Evolutionary conservation across 2,797 vertebrate genomes (phyloP).

Genomic region (Phrynocephalus guinanensis): DNA sequence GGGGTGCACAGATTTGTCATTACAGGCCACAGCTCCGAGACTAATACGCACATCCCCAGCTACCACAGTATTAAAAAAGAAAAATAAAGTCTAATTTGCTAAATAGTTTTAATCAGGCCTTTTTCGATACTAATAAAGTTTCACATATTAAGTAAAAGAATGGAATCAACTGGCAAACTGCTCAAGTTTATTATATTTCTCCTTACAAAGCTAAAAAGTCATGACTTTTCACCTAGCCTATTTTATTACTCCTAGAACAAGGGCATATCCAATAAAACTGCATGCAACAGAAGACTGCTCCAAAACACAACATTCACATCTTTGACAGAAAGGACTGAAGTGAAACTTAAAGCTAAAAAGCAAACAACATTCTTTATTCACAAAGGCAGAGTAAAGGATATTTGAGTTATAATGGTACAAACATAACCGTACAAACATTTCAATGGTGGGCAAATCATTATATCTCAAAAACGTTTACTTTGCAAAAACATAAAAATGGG

Average conservation of each 20-base stretch:
- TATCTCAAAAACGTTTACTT: conserved; percentile 64
- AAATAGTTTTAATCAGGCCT: neutral
- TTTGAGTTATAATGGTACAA: conserved; percentile 57
- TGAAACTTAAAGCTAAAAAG: conserved; percentile 58
- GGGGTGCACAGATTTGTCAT: too few species aligned
- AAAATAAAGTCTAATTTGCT: neutral
- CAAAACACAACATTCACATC: conserved; percentile 62
- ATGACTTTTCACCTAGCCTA: neutral
- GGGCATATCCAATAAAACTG: conserved; percentile 52
- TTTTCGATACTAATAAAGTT: neutral
- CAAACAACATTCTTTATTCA: conserved; percentile 62
- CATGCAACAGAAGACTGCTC: conserved; percentile 60
- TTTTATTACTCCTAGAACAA: neutral
- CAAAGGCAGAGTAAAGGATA: conserved; percentile 53
- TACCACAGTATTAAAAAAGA: neutral
- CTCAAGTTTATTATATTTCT: neutral
- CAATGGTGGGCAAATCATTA: conserved; percentile 17
- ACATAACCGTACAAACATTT: conserved; percentile 61
- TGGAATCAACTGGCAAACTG: neutral
- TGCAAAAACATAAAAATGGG: conserved; percentile 38
- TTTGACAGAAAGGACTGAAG: conserved; percentile 61
- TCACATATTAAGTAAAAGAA: neutral
- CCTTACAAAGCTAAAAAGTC: conserved; percentile 42
- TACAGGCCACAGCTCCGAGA: neutral
- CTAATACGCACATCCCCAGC: neutral